Conservation (phyloP, 2,113 vertebrate genomes). For the Chlamydotis undulata region DNA sequence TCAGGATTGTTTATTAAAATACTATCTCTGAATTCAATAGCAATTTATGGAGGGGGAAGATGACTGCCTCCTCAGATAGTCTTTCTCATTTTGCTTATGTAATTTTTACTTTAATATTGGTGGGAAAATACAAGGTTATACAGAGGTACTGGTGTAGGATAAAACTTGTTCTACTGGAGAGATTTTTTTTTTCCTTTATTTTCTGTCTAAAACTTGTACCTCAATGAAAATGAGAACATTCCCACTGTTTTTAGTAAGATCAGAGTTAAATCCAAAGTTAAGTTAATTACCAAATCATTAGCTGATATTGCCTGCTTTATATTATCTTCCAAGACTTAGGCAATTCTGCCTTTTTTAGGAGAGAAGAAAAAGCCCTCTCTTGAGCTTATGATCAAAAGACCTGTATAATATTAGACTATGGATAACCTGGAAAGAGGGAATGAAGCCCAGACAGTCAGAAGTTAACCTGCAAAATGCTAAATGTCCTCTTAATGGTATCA, state of each 20-base stretch:
- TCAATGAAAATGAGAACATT: not conserved
- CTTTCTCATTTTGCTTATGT: not conserved
- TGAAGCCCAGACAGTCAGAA: not conserved
- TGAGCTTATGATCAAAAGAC: not conserved
- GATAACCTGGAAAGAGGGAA: not conserved
- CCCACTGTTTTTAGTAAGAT: not conserved
- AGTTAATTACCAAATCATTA: not conserved
- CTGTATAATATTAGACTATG: not conserved
- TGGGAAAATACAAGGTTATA: not conserved
- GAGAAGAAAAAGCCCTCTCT: not conserved
- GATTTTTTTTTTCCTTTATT: not conserved
- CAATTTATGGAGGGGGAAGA: not conserved
- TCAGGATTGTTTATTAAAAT: slow-evolving; percentile 31
- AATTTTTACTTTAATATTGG: not conserved
- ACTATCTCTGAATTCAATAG: not conserved
- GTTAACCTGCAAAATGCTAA: not conserved
- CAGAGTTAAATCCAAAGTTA: not conserved
- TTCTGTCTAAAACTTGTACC: not conserved
- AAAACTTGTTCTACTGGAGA: not conserved
- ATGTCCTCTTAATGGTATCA: not conserved
- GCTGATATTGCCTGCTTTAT: not conserved
- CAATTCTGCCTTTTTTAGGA: not conserved
- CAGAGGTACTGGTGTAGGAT: not conserved
- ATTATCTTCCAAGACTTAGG: not conserved
- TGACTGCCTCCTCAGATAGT: not conserved